Evolutionary conservation across 2,888 invertebrate genomes (phyloP).

Genomic region (Tetragnatha montana): DNA sequence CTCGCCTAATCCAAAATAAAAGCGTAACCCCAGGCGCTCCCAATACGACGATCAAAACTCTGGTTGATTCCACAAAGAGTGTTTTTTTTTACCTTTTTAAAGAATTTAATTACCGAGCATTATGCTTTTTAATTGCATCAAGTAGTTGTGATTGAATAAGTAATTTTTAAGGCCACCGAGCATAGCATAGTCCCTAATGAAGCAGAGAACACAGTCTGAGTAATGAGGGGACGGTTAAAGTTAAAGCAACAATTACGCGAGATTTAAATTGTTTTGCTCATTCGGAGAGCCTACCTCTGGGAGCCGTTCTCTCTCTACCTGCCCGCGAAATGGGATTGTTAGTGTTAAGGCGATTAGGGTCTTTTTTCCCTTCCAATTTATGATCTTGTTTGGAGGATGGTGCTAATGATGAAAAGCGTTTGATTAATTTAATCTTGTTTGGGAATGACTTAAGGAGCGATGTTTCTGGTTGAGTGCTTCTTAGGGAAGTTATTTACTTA

Average conservation of each 20-base stretch:
- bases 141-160: neutral
- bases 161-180: neutral
- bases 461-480: no score
- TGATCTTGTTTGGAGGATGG: neutral
- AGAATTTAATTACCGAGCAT: neutral
- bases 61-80: neutral
- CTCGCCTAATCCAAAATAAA: neutral
- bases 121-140: neutral
- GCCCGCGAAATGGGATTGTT: neutral
- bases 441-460: no score
- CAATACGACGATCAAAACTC: neutral
- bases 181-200: neutral
- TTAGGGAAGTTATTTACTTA: no score
- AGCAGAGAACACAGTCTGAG: neutral
- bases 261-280: neutral
- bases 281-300: neutral
- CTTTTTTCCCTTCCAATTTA: neutral
- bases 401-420: neutral
- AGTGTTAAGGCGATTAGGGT: neutral
- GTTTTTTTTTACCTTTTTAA: neutral
- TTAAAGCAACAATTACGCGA: neutral
- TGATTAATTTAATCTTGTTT: neutral
- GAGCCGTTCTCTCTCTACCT: neutral
- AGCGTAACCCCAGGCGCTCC: neutral
- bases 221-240: neutral